These are phyloP conservation scores for Halcyon badia DNA, from an alignment of 2,797 vertebrate species.

Conservation along the genomic window DNA sequence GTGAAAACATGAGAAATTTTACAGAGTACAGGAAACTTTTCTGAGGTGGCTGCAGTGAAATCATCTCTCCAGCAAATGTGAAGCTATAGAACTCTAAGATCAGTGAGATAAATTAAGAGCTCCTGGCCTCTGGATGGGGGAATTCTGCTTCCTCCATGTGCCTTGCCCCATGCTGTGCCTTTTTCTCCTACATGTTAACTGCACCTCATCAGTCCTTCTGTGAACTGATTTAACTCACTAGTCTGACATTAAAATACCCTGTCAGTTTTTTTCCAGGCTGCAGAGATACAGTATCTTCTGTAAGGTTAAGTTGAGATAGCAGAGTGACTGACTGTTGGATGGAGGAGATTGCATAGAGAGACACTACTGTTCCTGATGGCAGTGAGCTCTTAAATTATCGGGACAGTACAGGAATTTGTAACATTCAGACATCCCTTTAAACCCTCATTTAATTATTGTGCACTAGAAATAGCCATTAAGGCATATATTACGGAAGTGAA, in stretches of 20 bases:
- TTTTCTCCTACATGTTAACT: not conserved
- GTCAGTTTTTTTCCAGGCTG: not conserved
- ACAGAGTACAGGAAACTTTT: not conserved
- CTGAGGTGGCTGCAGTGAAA: not conserved
- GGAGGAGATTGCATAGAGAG: not conserved
- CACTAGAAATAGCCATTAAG: not conserved
- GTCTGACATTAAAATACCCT: not conserved
- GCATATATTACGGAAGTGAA: not conserved
- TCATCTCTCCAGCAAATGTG: not conserved
- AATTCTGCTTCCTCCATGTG: not conserved
- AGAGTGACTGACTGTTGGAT: accelerated
- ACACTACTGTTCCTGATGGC: not conserved
- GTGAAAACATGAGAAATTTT: not conserved
- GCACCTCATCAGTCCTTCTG: accelerated
- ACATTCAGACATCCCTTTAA: not conserved
- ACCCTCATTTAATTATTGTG: not conserved
- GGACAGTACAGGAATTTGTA: not conserved
- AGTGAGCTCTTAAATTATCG: not conserved
- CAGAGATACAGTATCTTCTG: not conserved
- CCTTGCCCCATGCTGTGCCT: not conserved
- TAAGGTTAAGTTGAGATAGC: not conserved
- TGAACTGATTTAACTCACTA: not conserved
- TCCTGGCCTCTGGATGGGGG: accelerated
- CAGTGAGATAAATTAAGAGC: not conserved
- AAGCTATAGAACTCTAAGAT: accelerated